These are phyloP conservation scores for Nixonia krombeini DNA, from an alignment of 1,140 invertebrate species.

Conservation along the genomic window DNA sequence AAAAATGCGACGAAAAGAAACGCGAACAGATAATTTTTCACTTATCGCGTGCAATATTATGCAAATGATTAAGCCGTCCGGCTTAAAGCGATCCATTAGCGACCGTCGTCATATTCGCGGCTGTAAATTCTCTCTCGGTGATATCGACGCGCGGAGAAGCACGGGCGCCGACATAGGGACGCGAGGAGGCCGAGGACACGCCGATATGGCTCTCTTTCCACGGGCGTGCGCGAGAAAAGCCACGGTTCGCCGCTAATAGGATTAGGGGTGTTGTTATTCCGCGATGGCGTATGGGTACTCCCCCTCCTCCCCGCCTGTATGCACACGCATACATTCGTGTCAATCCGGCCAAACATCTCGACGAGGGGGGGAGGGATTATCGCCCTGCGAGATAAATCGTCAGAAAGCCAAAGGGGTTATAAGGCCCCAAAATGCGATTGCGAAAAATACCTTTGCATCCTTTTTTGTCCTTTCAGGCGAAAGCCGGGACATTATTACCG, in stretches of 20 bases:
- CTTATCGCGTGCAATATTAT: constrained; percentile 16
- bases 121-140: constrained; percentile 20
- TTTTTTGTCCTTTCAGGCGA: constrained; percentile 13
- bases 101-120: constrained; percentile 20
- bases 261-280: constrained; percentile 51
- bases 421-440: constrained; percentile 19
- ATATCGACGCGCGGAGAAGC: constrained; percentile 24
- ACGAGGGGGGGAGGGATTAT: constrained; percentile 18
- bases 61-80: constrained; percentile 37
- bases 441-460: not conserved
- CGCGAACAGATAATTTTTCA: constrained; percentile 2
- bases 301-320: no score
- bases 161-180: constrained; percentile 15
- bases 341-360: not conserved
- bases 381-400: not conserved
- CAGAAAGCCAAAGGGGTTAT: constrained; percentile 24
- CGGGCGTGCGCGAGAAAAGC: not conserved
- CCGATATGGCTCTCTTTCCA: constrained; percentile 39
- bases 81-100: constrained; percentile 41
- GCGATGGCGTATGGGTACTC: no score
- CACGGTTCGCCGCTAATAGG: constrained; percentile 44
- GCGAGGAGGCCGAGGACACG: not conserved
- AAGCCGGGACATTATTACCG: no score
- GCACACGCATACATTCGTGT: not conserved
- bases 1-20: not conserved